These are phyloP conservation scores for Aphis craccivora DNA, from an alignment of 1,140 invertebrate genomes.

Conservation along the genomic window DNA sequence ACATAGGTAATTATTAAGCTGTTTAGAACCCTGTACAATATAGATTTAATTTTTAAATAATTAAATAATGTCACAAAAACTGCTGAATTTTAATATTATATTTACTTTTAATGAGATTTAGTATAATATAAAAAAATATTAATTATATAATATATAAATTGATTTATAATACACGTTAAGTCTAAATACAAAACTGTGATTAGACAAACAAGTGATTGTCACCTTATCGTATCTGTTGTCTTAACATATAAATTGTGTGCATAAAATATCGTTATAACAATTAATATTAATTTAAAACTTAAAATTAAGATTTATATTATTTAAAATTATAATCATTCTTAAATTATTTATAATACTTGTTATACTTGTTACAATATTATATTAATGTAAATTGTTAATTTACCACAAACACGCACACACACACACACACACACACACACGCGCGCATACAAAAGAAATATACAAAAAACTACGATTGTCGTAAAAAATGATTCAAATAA, in stretches of 20 bases:
- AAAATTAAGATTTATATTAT: background rate
- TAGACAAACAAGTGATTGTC: background rate
- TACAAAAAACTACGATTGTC: background rate
- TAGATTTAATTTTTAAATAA: background rate
- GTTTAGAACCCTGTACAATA: background rate
- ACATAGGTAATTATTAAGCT: background rate
- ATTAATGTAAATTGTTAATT: background rate
- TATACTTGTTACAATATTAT: background rate
- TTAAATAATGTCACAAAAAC: background rate
- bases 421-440: background rate
- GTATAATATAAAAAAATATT: background rate
- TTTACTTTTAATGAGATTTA: conserved; percentile 12
- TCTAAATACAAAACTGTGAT: conserved; percentile 13
- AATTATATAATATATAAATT: background rate
- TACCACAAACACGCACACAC: background rate
- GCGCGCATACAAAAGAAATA: background rate
- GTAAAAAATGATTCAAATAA: background rate
- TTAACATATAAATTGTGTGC: background rate
- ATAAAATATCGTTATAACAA: background rate
- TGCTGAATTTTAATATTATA: background rate
- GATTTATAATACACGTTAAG: background rate
- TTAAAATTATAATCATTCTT: background rate
- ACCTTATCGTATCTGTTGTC: background rate
- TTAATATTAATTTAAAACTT: background rate
- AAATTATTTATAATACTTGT: conserved; percentile 40